These are phyloP conservation scores for Anoura caudifer DNA, from an alignment of 2,113 vertebrate species.

Conservation along the genomic window DNA sequence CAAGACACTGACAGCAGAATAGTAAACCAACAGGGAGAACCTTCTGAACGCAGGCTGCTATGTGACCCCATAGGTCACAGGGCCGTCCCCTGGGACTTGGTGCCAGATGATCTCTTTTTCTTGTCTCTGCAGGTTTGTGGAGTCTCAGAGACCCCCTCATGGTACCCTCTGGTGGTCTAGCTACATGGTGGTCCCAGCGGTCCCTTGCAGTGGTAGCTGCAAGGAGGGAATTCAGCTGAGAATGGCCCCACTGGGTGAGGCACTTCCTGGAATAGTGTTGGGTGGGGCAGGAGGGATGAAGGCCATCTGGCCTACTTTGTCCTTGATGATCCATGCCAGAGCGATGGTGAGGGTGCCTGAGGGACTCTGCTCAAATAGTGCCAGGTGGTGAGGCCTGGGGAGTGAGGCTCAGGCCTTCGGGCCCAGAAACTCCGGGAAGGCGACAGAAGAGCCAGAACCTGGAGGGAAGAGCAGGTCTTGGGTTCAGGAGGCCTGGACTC, in stretches of 20 bases:
- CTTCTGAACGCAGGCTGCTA: background rate
- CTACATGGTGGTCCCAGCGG: conserved; percentile 54
- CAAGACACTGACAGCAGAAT: background rate
- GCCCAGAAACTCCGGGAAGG: background rate
- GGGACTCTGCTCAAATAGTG: background rate
- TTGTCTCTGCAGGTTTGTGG: conserved; percentile 46
- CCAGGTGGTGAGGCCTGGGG: background rate
- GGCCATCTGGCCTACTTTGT: background rate
- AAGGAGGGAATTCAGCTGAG: conserved; percentile 59
- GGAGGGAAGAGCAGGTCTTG: background rate
- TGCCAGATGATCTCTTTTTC: background rate
- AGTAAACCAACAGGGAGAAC: background rate
- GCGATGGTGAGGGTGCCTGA: background rate
- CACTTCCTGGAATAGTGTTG: background rate
- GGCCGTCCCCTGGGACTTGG: background rate
- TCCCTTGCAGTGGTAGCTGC: too few species aligned
- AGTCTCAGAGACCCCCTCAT: conserved; percentile 48
- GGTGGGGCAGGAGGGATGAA: background rate
- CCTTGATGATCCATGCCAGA: background rate
- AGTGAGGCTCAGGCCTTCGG: background rate
- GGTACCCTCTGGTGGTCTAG: conserved; percentile 53
- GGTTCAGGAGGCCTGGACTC: background rate
- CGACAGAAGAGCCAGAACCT: background rate
- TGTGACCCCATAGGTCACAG: background rate
- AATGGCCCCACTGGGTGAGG: conserved; percentile 49